These are phyloP conservation scores for Chrysopa pallens DNA, from an alignment of 1,140 invertebrate species.

Conservation along the genomic window DNA sequence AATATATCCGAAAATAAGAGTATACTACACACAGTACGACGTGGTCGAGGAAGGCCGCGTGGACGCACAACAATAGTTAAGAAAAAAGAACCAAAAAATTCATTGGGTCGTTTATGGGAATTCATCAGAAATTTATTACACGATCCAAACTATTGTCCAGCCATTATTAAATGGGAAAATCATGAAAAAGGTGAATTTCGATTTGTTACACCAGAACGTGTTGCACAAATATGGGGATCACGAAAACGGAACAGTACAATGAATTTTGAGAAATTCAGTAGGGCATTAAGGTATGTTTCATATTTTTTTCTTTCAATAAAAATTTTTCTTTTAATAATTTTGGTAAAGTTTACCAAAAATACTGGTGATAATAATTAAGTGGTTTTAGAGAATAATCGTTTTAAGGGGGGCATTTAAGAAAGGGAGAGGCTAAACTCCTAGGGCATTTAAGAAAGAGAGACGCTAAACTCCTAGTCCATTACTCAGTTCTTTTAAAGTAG, in stretches of 20 bases:
- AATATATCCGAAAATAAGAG: too few species aligned
- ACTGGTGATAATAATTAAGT: too few species aligned
- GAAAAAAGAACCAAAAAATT: not conserved
- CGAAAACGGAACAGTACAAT: slow-evolving; percentile 76
- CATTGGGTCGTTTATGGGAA: slow-evolving; percentile 27
- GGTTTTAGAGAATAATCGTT: too few species aligned
- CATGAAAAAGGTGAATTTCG: slow-evolving; percentile 69
- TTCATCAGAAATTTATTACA: slow-evolving; percentile 65
- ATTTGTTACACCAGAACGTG: slow-evolving; percentile 77
- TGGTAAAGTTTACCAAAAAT: not conserved
- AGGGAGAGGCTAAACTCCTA: not conserved
- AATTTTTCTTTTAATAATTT: not conserved
- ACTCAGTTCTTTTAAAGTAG: too few species aligned
- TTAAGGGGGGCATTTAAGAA: too few species aligned
- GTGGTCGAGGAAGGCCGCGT: too few species aligned
- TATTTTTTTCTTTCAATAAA: not conserved
- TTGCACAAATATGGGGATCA: slow-evolving; percentile 75
- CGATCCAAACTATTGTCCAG: slow-evolving; percentile 57
- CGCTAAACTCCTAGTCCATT: too few species aligned
- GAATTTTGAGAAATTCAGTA: slow-evolving; percentile 86
- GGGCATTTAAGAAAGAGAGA: too few species aligned
- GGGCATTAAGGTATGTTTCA: slow-evolving; percentile 63
- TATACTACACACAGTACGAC: too few species aligned
- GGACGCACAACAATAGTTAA: too few species aligned
- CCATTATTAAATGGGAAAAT: slow-evolving; percentile 75